These are phyloP conservation scores for Latrodectus geometricus DNA, from an alignment of 1,140 invertebrate species.

Conservation along the genomic window DNA sequence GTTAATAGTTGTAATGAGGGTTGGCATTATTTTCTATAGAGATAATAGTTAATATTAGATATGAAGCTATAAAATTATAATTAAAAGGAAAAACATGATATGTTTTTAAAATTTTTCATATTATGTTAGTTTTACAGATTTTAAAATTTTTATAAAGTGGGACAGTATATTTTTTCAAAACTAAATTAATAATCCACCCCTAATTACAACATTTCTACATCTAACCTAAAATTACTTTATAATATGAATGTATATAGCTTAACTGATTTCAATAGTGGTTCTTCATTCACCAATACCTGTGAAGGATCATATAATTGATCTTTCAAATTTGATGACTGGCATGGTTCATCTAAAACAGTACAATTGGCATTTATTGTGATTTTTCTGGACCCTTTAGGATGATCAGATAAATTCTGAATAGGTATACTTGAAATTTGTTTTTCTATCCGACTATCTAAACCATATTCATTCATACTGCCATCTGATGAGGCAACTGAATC, in stretches of 20 bases:
- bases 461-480: constrained; percentile 61
- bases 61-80: too few species aligned
- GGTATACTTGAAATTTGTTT: constrained; percentile 12
- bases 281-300: neutral
- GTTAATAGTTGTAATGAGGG: too few species aligned
- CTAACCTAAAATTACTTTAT: too few species aligned
- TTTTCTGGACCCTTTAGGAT: constrained; percentile 15
- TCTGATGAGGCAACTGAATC: constrained; percentile 48
- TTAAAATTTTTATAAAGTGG: too few species aligned
- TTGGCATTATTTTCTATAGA: too few species aligned
- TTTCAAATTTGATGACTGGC: neutral
- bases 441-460: constrained; percentile 33
- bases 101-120: too few species aligned
- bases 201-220: too few species aligned
- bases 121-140: too few species aligned
- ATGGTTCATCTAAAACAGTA: constrained; percentile 44
- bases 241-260: neutral
- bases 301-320: neutral
- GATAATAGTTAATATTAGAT: too few species aligned
- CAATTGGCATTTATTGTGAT: constrained; percentile 54
- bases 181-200: too few species aligned
- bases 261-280: neutral
- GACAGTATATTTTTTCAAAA: too few species aligned
- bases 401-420: neutral
- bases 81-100: too few species aligned